These are phyloP conservation scores for Ectobius pallidus DNA, from an alignment of 2,888 invertebrate genomes.

Conservation along the genomic window DNA sequence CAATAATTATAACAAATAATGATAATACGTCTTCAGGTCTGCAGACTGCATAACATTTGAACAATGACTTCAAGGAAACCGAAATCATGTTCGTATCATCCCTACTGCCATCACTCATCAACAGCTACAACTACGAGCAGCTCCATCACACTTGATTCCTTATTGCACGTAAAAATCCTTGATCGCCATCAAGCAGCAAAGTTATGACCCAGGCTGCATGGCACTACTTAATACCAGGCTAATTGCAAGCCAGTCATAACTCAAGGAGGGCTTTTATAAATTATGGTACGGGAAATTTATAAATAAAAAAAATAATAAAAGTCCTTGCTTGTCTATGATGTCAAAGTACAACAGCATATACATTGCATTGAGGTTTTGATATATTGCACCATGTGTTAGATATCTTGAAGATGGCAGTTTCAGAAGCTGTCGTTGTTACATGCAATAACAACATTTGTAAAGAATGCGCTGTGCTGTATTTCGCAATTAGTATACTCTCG, in stretches of 20 bases:
- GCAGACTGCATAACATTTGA: no score
- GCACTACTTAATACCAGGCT: not conserved
- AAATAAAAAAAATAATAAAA: no score
- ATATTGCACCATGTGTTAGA: constrained; percentile 1
- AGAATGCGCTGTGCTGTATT: not conserved
- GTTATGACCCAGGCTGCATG: not conserved
- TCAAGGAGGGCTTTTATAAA: not conserved
- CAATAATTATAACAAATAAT: no score
- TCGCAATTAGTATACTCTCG: not conserved
- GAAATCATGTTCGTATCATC: no score
- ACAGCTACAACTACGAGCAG: no score
- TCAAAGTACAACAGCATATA: not conserved
- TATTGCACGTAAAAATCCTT: not conserved
- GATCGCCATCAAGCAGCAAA: not conserved
- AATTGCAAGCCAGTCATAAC: not conserved
- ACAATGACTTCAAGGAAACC: no score
- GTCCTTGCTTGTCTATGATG: constrained; percentile 14
- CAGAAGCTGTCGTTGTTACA: not conserved
- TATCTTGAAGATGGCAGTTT: no score
- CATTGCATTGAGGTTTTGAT: not conserved
- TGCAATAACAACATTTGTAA: not conserved
- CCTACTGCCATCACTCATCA: no score
- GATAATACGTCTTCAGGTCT: no score
- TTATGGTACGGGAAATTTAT: not conserved
- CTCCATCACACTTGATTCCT: not conserved